Evolutionary conservation across 2,888 invertebrate species (phyloP).

Genomic region (Watsonalla binaria): DNA sequence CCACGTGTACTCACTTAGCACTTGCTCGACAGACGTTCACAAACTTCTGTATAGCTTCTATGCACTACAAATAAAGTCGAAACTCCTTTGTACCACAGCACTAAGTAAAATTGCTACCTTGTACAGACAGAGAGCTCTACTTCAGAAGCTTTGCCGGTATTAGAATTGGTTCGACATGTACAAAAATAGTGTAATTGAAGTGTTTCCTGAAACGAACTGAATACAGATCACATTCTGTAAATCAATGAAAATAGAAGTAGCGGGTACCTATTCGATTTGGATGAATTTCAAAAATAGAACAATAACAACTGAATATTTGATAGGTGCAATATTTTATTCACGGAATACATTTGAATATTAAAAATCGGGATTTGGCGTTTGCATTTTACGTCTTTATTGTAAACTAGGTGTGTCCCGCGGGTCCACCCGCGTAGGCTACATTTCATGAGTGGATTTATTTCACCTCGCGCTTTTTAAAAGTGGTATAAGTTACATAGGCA

Average conservation of each 20-base stretch:
- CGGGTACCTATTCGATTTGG: too few species aligned
- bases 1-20: conserved; percentile 74
- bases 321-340: too few species aligned
- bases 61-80: conserved; percentile 42
- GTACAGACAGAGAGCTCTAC: conserved; percentile 62
- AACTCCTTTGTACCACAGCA: conserved; percentile 41
- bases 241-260: not conserved
- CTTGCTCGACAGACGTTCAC: conserved; percentile 49
- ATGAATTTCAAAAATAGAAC: too few species aligned
- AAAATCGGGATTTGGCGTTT: too few species aligned
- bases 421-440: too few species aligned
- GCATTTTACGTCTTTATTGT: too few species aligned
- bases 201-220: conserved; percentile 58
- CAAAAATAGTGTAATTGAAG: conserved; percentile 67
- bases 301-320: too few species aligned
- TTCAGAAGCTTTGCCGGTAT: conserved; percentile 65
- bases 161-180: conserved; percentile 68
- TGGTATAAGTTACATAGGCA: too few species aligned
- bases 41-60: conserved; percentile 42
- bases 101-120: conserved; percentile 54
- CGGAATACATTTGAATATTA: too few species aligned
- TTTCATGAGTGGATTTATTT: too few species aligned
- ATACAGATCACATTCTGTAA: conserved; percentile 30
- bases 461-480: too few species aligned
- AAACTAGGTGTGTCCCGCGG: too few species aligned